These are phyloP conservation scores for Mus minutoides DNA, from an alignment of 2,797 vertebrate species.

Conservation along the genomic window DNA sequence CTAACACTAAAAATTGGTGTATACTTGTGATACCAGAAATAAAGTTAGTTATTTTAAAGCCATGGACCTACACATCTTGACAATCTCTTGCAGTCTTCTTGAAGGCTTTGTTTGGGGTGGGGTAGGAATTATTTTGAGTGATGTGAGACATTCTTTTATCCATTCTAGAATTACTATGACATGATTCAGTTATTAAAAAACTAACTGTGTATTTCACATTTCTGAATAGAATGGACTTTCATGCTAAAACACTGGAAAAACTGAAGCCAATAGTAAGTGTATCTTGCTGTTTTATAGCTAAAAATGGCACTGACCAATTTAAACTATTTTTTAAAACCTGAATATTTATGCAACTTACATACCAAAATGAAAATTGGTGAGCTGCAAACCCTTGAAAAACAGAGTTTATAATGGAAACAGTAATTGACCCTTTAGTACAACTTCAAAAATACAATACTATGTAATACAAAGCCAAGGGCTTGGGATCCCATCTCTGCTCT, in stretches of 20 bases:
- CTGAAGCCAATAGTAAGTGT: slow-evolving; percentile 77
- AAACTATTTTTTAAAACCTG: slow-evolving; percentile 87
- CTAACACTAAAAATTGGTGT: background rate
- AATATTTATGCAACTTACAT: slow-evolving; percentile 81
- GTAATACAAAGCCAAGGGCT: slow-evolving; percentile 85
- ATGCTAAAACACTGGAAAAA: slow-evolving; percentile 77
- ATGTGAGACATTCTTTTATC: background rate
- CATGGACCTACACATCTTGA: slow-evolving; percentile 4
- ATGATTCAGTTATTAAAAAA: background rate
- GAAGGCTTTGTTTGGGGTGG: slow-evolving; percentile 3
- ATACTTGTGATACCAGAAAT: background rate
- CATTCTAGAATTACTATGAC: background rate
- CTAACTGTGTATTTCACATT: slow-evolving; percentile 33
- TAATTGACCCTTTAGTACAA: slow-evolving; percentile 88
- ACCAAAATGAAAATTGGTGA: slow-evolving; percentile 86
- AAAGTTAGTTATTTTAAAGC: slow-evolving; percentile 28
- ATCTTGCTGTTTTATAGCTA: slow-evolving; percentile 84
- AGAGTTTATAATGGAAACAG: slow-evolving; percentile 90
- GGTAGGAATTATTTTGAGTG: background rate
- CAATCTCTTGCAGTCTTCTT: slow-evolving; percentile 18
- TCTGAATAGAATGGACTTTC: slow-evolving; percentile 73
- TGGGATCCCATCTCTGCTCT: slow-evolving; percentile 84
- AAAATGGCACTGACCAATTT: slow-evolving; percentile 86
- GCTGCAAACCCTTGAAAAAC: slow-evolving; percentile 88
- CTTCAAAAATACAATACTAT: slow-evolving; percentile 89